These are phyloP conservation scores for Aphelenchoides avenae DNA, from an alignment of 1,140 invertebrate species.

Conservation along the genomic window DNA sequence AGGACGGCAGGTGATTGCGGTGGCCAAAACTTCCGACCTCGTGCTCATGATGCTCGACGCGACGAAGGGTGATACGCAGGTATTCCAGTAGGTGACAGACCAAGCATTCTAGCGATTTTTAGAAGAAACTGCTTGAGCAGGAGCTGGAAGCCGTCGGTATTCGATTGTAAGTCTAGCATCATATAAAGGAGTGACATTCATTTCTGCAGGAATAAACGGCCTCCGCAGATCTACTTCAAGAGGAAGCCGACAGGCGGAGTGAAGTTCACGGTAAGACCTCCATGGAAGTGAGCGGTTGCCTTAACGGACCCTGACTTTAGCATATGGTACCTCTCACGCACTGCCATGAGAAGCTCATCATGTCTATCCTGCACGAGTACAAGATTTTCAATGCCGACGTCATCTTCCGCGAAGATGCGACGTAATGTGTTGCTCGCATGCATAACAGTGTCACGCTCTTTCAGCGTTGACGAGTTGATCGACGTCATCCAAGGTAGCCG, in stretches of 20 bases:
- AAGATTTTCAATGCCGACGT: constrained; percentile 98
- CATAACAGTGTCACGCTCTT: constrained; percentile 10
- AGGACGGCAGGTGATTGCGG: constrained; percentile 85
- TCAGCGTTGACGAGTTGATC: constrained; percentile 83
- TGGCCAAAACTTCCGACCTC: constrained; percentile 92
- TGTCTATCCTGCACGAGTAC: constrained; percentile 93
- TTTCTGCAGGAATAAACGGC: constrained; percentile 96
- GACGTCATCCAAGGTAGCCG: constrained; percentile 97
- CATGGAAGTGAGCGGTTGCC: no score
- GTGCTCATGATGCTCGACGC: constrained; percentile 98
- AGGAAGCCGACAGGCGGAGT: constrained; percentile 91
- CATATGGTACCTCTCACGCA: constrained; percentile 86
- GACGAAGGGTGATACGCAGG: constrained; percentile 68
- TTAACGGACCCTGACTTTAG: no score
- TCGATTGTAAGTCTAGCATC: no score
- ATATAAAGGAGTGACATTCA: no score
- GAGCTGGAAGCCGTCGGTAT: constrained; percentile 98
- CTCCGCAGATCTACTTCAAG: constrained; percentile 87
- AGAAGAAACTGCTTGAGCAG: constrained; percentile 90
- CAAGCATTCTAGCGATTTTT: constrained; percentile 66
- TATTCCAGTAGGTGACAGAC: constrained; percentile 3
- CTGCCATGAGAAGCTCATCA: constrained; percentile 93
- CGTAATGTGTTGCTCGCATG: constrained; percentile 48
- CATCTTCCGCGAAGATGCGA: constrained; percentile 90
- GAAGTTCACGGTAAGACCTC: no score